phyloP scores from a whole-genome alignment of 2,888 invertebrate genomes.

The Criorhina ranunculi region DNA sequence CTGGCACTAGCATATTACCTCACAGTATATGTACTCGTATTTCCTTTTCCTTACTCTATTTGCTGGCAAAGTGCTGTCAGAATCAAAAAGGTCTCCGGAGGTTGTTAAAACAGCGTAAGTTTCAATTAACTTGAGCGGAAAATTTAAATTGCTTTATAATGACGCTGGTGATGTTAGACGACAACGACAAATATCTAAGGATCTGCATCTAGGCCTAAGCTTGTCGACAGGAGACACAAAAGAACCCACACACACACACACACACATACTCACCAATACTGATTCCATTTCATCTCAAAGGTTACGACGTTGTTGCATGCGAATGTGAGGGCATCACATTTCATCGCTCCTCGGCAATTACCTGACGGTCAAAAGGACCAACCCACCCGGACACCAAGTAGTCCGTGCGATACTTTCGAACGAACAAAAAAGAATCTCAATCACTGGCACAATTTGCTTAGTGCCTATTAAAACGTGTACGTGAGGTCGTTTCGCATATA shows the following conservation, averaged over 20 bases:
- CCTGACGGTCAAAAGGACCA: conserved; percentile 70
- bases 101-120: conserved; percentile 63
- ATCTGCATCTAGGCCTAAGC: conserved; percentile 25
- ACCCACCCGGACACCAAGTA: conserved; percentile 30
- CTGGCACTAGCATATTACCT: conserved; percentile 17
- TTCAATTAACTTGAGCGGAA: conserved; percentile 74
- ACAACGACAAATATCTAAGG: conserved; percentile 6
- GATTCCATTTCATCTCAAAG: conserved; percentile 36
- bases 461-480: conserved; percentile 77
- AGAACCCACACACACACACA: conserved; percentile 4
- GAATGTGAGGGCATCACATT: conserved; percentile 40
- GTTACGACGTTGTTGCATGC: conserved; percentile 47
- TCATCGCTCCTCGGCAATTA: conserved; percentile 52
- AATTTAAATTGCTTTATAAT: conserved; percentile 76
- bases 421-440: conserved; percentile 64
- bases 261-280: neutral
- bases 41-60: conserved; percentile 57
- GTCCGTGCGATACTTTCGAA: conserved; percentile 58
- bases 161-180: conserved; percentile 29
- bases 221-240: conserved; percentile 43
- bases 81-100: conserved; percentile 58
- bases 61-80: conserved; percentile 62
- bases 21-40: too few species aligned
- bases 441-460: conserved; percentile 76
- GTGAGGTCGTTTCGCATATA: conserved; percentile 76